These are phyloP conservation scores for Melanogrammus aeglefinus DNA, from an alignment of 2,797 vertebrate genomes.

Conservation along the genomic window DNA sequence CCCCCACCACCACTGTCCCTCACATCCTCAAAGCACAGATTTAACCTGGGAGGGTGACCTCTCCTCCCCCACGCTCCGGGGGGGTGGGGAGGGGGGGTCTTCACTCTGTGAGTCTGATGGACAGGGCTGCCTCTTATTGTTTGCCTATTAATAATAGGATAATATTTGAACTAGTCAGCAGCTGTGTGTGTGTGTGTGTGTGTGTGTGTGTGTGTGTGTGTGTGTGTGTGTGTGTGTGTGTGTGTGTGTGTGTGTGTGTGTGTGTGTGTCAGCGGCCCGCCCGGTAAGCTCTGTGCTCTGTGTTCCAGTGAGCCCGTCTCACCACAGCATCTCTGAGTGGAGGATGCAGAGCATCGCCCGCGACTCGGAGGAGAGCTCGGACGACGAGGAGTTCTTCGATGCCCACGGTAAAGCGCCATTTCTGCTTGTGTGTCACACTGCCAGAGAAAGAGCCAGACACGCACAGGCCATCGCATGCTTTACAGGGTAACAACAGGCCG, in stretches of 20 bases:
- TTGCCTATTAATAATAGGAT: not conserved
- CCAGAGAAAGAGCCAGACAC: not conserved
- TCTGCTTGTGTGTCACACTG: not conserved
- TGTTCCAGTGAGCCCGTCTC: conserved; percentile 85
- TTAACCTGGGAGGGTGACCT: not conserved
- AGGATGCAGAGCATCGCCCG: conserved; percentile 97
- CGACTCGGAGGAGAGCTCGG: conserved; percentile 92
- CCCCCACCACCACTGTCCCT: not conserved
- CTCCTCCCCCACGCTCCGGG: conserved; percentile 8
- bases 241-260: conserved; percentile 10
- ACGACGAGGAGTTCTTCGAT: conserved; percentile 96
- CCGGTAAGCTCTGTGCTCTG: not conserved
- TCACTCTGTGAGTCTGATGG: not conserved
- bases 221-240: conserved; percentile 7
- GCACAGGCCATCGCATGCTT: not conserved
- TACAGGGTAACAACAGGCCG: not conserved
- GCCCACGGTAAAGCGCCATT: conserved; percentile 82
- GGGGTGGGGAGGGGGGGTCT: not conserved
- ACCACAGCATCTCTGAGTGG: conserved; percentile 93
- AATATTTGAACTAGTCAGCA: not conserved
- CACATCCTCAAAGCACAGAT: not conserved
- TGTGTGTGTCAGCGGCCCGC: not conserved
- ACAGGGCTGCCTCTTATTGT: not conserved
- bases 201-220: conserved; percentile 11
- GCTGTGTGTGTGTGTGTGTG: conserved; percentile 17